Base-by-base conservation (phyloP, 2,797 vertebrate genomes). In the Scolopax bukidnonensis region DNA sequence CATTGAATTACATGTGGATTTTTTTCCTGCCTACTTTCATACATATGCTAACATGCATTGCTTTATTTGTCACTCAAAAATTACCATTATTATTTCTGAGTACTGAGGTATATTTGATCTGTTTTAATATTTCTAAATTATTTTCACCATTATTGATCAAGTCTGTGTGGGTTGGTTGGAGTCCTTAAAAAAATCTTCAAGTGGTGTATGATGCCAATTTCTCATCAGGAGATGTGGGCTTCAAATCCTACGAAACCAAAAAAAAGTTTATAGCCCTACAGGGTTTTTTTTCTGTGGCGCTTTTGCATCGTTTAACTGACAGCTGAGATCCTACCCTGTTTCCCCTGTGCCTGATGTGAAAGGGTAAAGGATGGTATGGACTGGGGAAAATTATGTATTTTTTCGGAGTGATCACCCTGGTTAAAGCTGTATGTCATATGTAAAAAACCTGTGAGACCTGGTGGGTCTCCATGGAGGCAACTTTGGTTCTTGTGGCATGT, bases 301-400 rank as follows among this genome's bases (percentile, higher is more conserved):
- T 96, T 95, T 82, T 95, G 68, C 23, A 80, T 48, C 11, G 3
- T 7, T 76, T 86, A 89, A 73, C 82, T 91, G 94, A 91, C 60
- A 90, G 74, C 63, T 79, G 75, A 94, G 63, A 76, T 60, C 9
- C 5, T 54, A 32, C 45, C 13, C 43, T 60, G 2, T 41, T 83
- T 74, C 51, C 54, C 75, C 32, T 33, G 23, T 38, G 19, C 11
- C 51, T 69, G n/a, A 70, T 81, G 65, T 2, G 15, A 77, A 84
- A 86, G 40, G 25, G 3, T 4, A 67, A 60, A 57, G 25, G 9
- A 33, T 0, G 4, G 18, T 41, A 74, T 8, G 48, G 59, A 36
- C 60, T 60, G 16, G 50, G 43, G 47, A 77, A 93, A 91, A 18
- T 7, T 32, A 50, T 53, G 33, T 41, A 11, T 63, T 94, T 91